Evolutionary conservation across 2,888 invertebrate genomes (phyloP).

Genomic region (Drosophila silvestris): DNA sequence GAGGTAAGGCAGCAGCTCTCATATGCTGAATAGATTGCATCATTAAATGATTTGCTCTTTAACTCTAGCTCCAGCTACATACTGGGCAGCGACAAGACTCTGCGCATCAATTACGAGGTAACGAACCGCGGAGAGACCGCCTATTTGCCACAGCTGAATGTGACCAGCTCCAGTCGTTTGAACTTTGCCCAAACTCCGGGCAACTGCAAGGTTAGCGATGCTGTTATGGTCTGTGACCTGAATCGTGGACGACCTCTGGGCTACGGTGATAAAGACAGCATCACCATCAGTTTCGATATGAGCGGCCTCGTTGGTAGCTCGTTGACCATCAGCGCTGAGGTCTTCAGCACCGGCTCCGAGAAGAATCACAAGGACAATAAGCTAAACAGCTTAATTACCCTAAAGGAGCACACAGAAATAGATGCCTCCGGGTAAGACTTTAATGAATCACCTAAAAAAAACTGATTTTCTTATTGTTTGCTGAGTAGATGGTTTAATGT

Average conservation of each 20-base stretch:
- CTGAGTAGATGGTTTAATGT: too few species aligned
- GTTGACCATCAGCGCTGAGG: slow-evolving; percentile 81
- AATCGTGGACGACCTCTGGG: slow-evolving; percentile 82
- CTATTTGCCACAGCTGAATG: slow-evolving; percentile 85
- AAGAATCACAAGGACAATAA: slow-evolving; percentile 78
- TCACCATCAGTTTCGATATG: slow-evolving; percentile 83
- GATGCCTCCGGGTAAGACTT: slow-evolving; percentile 83
- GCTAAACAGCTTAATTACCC: slow-evolving; percentile 70
- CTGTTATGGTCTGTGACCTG: slow-evolving; percentile 81
- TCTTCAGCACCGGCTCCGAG: slow-evolving; percentile 84
- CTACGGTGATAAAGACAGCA: slow-evolving; percentile 72
- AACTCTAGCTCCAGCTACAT: slow-evolving; percentile 77
- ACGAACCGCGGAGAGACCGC: slow-evolving; percentile 86
- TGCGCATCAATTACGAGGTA: slow-evolving; percentile 83
- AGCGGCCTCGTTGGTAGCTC: slow-evolving; percentile 78
- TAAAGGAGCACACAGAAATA: slow-evolving; percentile 84
- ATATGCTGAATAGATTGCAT: background rate
- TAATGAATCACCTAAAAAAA: background rate
- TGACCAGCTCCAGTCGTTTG: slow-evolving; percentile 85
- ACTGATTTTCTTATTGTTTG: background rate
- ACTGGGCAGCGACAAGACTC: slow-evolving; percentile 82
- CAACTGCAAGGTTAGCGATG: slow-evolving; percentile 75
- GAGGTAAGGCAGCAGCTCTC: slow-evolving; percentile 57
- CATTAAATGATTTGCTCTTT: background rate
- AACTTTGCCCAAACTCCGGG: slow-evolving; percentile 83